A percentile compares a stretch with the other conserved stretches of the same genome.
These are phyloP conservation scores for Nothobranchius kuhntae DNA, from an alignment of 2,113 vertebrate genomes.

Conservation along the genomic window DNA sequence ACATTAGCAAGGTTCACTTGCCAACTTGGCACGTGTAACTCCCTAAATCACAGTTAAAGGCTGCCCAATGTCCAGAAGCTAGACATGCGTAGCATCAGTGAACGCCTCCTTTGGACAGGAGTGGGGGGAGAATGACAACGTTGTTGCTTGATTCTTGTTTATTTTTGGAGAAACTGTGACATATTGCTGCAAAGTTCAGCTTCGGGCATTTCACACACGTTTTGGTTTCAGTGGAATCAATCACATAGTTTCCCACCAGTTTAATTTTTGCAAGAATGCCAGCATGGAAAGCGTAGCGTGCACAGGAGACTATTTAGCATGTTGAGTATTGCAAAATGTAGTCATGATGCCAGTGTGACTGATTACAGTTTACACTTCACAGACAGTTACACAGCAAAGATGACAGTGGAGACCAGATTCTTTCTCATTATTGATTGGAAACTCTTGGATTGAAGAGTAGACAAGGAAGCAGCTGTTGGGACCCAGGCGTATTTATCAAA, in stretches of 20 bases:
- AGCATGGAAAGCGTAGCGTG: conserved; percentile 17
- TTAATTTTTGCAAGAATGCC: conserved; percentile 17
- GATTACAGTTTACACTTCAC: conserved; percentile 37
- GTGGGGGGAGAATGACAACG: background rate
- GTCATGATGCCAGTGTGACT: conserved; percentile 28
- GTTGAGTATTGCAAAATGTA: conserved; percentile 29
- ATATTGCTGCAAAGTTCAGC: background rate
- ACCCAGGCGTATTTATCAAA: conserved; percentile 49
- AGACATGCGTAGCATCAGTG: conserved; percentile 4
- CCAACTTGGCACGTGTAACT: background rate
- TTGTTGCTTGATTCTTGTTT: background rate
- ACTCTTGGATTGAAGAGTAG: conserved; percentile 17
- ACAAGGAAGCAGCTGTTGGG: conserved; percentile 62
- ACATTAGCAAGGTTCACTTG: background rate
- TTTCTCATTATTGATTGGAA: conserved; percentile 19
- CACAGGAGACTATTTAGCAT: background rate
- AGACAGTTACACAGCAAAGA: conserved; percentile 30
- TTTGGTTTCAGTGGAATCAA: conserved; percentile 14
- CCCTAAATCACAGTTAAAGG: conserved; percentile 5
- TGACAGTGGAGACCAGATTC: conserved; percentile 34
- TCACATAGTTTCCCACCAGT: conserved; percentile 18
- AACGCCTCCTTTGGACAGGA: background rate
- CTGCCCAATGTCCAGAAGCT: background rate
- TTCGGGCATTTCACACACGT: background rate
- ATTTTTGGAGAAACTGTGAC: background rate